Conservation (phyloP, 2,113 vertebrate species). For the Carassius gibelio region DNA sequence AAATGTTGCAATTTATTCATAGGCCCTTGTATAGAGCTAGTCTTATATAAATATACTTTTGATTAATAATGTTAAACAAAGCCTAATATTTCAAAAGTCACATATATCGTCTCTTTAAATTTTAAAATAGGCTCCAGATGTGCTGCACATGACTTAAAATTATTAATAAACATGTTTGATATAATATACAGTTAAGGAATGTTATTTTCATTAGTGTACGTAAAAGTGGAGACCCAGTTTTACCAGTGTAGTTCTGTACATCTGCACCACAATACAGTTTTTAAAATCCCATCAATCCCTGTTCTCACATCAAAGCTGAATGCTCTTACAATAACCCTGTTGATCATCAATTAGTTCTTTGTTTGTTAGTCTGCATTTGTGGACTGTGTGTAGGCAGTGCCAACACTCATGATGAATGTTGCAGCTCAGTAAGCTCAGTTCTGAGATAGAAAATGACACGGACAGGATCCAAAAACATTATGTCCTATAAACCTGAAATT, state of each 20-base stretch:
- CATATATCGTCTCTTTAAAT: neutral
- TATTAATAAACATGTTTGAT: conserved; percentile 20
- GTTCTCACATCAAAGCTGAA: conserved; percentile 9
- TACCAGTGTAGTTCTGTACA: neutral
- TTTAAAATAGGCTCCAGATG: conserved; percentile 27
- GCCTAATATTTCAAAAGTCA: conserved; percentile 24
- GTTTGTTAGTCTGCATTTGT: neutral
- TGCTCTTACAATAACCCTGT: neutral
- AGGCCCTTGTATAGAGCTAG: neutral
- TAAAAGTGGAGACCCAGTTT: neutral
- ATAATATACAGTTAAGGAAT: conserved; percentile 1
- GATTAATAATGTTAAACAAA: conserved; percentile 42
- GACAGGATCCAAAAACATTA: neutral
- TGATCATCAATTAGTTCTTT: neutral
- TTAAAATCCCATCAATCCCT: conserved; percentile 16
- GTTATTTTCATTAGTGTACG: conserved; percentile 16
- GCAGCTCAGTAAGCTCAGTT: neutral
- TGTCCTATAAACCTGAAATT: neutral
- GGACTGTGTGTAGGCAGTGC: neutral
- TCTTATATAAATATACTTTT: conserved; percentile 31
- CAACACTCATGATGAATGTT: neutral
- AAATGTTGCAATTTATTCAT: neutral
- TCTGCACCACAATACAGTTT: neutral
- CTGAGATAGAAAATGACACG: neutral
- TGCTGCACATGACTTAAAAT: conserved; percentile 16